Base-by-base conservation (phyloP, 2,797 vertebrate genomes). In the Sciurus carolinensis region DNA sequence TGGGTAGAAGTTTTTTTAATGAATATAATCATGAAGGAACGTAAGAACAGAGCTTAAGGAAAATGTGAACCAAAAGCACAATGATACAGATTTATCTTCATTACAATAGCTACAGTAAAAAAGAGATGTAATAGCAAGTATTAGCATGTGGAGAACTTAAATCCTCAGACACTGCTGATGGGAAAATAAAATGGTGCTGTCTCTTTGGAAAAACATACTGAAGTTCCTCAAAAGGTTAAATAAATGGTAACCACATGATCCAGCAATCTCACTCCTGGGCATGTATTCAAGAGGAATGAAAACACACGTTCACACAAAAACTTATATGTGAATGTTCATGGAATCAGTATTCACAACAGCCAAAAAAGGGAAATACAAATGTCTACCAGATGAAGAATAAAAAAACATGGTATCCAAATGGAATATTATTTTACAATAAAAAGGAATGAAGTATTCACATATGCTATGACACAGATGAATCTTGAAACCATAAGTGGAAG, bases 11-110 rank as follows among this genome's bases (percentile, higher is more conserved):
- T 18, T 33, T 82, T 39, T 39, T 39, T 39, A 39, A 39, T 39
- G 39, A 39, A 39, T 39, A 39, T 39, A 39, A 39, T 39, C 3
- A 39, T 39, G 39, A 39, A 39, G 39, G 84, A 85, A 79, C 54
- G 9, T 24, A 81, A 92, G 17, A 90, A 28, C 2, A 91, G 57
- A 5, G 11, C 28, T 12, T 14, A 18, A 89, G 69, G 39, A 87
- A 96, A 89, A 87, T 36, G 30, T 33, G 94, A 80, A 86, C n/a
- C 42, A 24, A 94, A 95, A 79, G 39, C 39, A 71, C n/a, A 80
- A 4, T 39, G 73, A 36, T 24, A 76, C 17, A 13, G 52, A 22
- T 79, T 90, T 13, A 76, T 2, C 85, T 10, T 62, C 36, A 93
- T n/a, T 42, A 64, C 7, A 64, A 75, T 17, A 8, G 62, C 44